Evolutionary conservation across 2,888 invertebrate genomes (phyloP).

Genomic region (Drosophila ezoana): DNA sequence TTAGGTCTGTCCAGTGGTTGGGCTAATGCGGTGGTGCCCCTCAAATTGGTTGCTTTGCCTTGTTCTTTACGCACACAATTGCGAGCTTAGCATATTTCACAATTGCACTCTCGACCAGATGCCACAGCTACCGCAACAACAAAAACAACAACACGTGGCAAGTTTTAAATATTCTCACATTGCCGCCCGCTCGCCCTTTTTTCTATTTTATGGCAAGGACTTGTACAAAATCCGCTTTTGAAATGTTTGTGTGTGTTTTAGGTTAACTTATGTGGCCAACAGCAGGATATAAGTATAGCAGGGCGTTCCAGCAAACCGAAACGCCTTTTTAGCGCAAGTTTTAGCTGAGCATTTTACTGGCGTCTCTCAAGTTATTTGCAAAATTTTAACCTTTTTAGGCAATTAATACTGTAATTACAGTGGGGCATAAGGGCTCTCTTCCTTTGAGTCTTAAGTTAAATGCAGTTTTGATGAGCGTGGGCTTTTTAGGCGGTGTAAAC

Average conservation of each 20-base stretch:
- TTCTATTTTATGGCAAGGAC: constrained; percentile 58
- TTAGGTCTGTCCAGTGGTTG: constrained; percentile 15
- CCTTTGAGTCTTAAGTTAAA: too few relatives aligned
- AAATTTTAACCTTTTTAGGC: too few relatives aligned
- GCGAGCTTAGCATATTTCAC: constrained; percentile 50
- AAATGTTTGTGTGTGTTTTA: constrained; percentile 69
- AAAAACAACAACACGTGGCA: constrained; percentile 48
- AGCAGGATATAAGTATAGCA: constrained; percentile 29
- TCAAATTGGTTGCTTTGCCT: constrained; percentile 21
- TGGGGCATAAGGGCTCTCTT: too few relatives aligned
- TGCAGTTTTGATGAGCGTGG: too few relatives aligned
- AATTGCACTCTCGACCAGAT: constrained; percentile 31
- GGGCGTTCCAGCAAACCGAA: constrained; percentile 24
- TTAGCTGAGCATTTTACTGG: neutral
- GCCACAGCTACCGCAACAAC: constrained; percentile 17
- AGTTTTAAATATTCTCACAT: constrained; percentile 67
- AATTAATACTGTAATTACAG: neutral
- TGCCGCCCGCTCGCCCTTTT: constrained; percentile 6
- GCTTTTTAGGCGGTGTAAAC: too few relatives aligned
- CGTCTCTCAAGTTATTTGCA: too few relatives aligned
- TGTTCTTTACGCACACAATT: constrained; percentile 38
- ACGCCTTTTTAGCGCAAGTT: constrained; percentile 2
- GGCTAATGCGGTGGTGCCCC: constrained; percentile 23
- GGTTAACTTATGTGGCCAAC: constrained; percentile 58
- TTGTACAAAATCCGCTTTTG: constrained; percentile 64